Conservation (phyloP, 53 echinoderm and acorn worm species). For the Astropecten irregularis region DNA sequence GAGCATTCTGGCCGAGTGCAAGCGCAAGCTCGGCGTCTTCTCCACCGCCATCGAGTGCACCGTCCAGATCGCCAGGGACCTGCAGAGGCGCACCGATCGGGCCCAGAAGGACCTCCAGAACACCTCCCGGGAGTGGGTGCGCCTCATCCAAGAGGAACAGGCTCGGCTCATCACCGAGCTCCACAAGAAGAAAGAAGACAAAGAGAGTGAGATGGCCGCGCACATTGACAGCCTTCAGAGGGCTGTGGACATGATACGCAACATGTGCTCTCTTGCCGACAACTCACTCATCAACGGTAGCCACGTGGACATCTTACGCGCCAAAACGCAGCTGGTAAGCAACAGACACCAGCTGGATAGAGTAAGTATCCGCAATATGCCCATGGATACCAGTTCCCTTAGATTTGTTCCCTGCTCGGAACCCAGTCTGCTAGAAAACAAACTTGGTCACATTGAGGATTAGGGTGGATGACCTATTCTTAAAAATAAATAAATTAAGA, state of each 20-base stretch:
- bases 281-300: conserved; percentile 67
- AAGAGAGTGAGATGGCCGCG: conserved; percentile 94
- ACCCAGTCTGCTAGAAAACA: conserved; percentile 56
- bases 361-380: conserved; percentile 76
- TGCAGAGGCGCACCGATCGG: conserved; percentile 81
- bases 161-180: conserved; percentile 72
- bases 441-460: conserved; percentile 76
- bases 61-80: conserved; percentile 87
- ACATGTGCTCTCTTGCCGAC: conserved; percentile 87
- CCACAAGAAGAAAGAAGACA: conserved; percentile 84
- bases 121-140: conserved; percentile 65
- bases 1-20: conserved; percentile 76
- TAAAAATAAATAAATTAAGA: background rate
- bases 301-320: conserved; percentile 73
- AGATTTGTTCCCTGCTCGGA: conserved; percentile 71
- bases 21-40: conserved; percentile 85
- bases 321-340: conserved; percentile 75
- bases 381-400: conserved; percentile 80
- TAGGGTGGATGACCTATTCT: no score
- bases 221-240: conserved; percentile 89
- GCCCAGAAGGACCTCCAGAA: conserved; percentile 87
- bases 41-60: conserved; percentile 94
- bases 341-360: conserved; percentile 69
- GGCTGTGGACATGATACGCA: conserved; percentile 80
- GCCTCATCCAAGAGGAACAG: conserved; percentile 71